Conservation (phyloP, 2,888 invertebrate species). For the Phasia obesa region DNA sequence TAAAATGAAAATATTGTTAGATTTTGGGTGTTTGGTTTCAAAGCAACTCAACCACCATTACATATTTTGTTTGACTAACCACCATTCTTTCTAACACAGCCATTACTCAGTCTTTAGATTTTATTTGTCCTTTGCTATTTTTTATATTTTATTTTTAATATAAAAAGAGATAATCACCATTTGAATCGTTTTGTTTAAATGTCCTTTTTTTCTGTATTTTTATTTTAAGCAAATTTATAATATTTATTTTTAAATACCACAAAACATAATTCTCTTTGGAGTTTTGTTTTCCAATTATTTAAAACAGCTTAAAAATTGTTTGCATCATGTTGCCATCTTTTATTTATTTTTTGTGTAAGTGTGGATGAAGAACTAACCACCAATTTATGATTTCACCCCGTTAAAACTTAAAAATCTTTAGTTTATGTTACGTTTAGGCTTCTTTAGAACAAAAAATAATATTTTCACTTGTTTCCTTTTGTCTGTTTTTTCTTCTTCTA, state of each 20-base stretch:
- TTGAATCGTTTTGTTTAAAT: constrained; percentile 35
- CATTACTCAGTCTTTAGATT: constrained; percentile 49
- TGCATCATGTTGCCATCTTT: constrained; percentile 40
- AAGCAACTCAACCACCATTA: constrained; percentile 29
- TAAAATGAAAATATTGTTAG: constrained; percentile 9
- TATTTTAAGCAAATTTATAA: constrained; percentile 49
- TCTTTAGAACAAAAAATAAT: constrained; percentile 7
- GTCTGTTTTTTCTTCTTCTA: constrained; percentile 5
- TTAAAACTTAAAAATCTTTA: not conserved
- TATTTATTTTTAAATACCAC: constrained; percentile 48
- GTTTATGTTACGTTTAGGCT: constrained; percentile 1
- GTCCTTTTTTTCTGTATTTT: constrained; percentile 23
- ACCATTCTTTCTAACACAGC: constrained; percentile 22
- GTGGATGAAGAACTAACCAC: constrained; percentile 24
- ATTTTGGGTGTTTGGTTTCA: constrained; percentile 2
- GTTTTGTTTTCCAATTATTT: constrained; percentile 48
- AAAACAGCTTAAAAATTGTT: constrained; percentile 51
- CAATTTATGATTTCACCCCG: constrained; percentile 40
- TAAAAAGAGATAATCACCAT: constrained; percentile 36
- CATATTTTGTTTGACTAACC: constrained; percentile 20
- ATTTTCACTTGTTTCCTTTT: constrained; percentile 21
- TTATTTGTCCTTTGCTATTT: constrained; percentile 6
- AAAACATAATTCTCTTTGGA: constrained; percentile 41
- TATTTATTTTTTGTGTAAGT: not conserved
- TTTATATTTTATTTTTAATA: not conserved